Evolutionary conservation across 2,797 vertebrate genomes (phyloP).

Genomic region (Cephalopachus bancanus): DNA sequence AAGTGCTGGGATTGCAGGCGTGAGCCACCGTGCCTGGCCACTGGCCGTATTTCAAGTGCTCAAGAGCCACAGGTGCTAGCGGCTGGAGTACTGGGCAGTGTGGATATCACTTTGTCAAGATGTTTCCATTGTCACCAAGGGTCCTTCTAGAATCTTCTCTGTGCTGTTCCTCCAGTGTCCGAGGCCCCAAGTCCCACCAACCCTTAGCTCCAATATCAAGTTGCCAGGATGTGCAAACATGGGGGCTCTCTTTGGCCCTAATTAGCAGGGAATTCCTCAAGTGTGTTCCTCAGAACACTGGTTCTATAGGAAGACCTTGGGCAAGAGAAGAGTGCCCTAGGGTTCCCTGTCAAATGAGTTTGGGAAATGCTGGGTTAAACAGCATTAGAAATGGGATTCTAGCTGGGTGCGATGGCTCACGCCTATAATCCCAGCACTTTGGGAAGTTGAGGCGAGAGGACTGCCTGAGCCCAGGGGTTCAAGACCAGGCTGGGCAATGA

Average conservation of each 20-base stretch:
- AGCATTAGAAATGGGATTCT: fast-evolving
- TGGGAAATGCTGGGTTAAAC: neutral
- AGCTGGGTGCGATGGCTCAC: neutral
- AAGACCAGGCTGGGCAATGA: no score
- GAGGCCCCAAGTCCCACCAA: neutral
- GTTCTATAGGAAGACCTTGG: neutral
- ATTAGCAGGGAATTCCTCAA: neutral
- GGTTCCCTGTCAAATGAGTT: neutral
- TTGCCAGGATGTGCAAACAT: neutral
- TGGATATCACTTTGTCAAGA: neutral
- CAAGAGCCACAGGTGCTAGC: fast-evolving
- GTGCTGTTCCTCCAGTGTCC: fast-evolving
- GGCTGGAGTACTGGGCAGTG: no score
- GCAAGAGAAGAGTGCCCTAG: neutral
- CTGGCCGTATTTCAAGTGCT: neutral
- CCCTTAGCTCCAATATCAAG: neutral
- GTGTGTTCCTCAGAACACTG: fast-evolving
- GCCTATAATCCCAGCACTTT: no score
- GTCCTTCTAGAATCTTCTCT: neutral
- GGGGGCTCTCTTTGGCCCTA: neutral
- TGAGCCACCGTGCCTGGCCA: no score
- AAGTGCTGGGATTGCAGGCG: no score
- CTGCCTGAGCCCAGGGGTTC: no score
- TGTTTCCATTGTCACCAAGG: neutral
- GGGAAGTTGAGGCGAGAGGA: no score